Evolutionary conservation across 53 echinoderm and acorn worm genomes (phyloP).

Genomic region (Echinarachnius parma): DNA sequence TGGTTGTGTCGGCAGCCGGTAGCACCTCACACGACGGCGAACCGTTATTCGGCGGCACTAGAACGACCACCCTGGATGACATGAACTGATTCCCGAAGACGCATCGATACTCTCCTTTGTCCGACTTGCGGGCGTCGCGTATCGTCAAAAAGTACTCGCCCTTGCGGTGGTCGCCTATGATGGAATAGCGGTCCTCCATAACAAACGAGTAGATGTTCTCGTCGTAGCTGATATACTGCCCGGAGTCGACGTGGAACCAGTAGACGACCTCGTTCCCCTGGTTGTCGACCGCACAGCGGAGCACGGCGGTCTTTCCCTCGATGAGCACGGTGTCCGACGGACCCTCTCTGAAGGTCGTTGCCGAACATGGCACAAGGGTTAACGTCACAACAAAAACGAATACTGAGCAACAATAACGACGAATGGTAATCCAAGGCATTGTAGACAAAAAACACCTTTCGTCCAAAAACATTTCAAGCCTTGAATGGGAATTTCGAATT

Average conservation of each 20-base stretch:
- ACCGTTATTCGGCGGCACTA: constrained; percentile 44
- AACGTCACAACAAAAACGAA: background rate
- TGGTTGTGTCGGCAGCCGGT: constrained; percentile 44
- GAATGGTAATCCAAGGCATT: too few relatives aligned
- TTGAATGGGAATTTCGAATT: too few relatives aligned
- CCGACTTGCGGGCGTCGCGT: constrained; percentile 38
- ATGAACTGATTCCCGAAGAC: constrained; percentile 45
- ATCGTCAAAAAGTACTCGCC: constrained; percentile 68
- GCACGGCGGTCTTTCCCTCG: constrained; percentile 60
- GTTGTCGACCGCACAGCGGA: constrained; percentile 50
- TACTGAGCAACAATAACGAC: too few relatives aligned
- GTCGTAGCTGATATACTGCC: constrained; percentile 55
- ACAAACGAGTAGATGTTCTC: constrained; percentile 31
- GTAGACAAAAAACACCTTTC: too few relatives aligned
- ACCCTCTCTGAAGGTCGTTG: constrained; percentile 11
- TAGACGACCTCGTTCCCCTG: constrained; percentile 47
- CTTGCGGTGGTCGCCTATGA: constrained; percentile 56
- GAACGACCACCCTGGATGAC: constrained; percentile 47
- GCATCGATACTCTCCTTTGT: constrained; percentile 70
- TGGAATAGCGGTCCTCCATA: constrained; percentile 47
- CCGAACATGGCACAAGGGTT: background rate
- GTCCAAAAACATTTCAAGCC: too few relatives aligned
- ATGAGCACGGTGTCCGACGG: constrained; percentile 48
- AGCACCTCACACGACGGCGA: constrained; percentile 58
- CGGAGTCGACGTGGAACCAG: constrained; percentile 58